phyloP scores from a whole-genome alignment of 2,797 vertebrate genomes.

The Gymnoscopelus microlampas region DNA sequence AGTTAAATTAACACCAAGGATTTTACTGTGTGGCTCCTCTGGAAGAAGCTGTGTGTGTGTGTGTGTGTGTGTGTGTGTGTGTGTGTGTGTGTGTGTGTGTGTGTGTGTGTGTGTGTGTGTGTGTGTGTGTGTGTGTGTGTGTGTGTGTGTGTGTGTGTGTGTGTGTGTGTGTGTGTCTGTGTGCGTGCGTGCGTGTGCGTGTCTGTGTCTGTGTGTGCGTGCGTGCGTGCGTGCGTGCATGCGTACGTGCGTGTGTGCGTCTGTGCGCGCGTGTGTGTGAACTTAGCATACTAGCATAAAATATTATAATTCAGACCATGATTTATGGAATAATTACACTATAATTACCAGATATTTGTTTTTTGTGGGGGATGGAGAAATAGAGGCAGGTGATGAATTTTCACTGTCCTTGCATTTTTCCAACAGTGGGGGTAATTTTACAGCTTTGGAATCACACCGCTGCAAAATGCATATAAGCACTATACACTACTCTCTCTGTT shows the following conservation, averaged over 20 bases:
- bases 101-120: conserved; percentile 23
- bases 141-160: conserved; percentile 10
- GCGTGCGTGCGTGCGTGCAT: not conserved
- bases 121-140: conserved; percentile 30
- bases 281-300: no score
- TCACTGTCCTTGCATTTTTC: conserved; percentile 23
- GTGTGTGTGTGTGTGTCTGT: conserved; percentile 1
- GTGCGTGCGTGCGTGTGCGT: conserved; percentile 27
- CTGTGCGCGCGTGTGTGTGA: no score
- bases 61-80: conserved; percentile 11
- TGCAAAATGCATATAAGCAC: conserved; percentile 33
- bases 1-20: no score
- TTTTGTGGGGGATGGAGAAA: conserved; percentile 31
- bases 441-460: conserved; percentile 38
- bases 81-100: not conserved
- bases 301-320: no score
- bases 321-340: conserved; percentile 33
- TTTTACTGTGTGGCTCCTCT: no score
- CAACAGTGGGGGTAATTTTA: conserved; percentile 46
- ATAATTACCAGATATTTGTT: conserved; percentile 40
- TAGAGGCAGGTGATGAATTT: conserved; percentile 46
- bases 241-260: no score
- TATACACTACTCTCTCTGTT: conserved; percentile 5
- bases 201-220: conserved; percentile 13
- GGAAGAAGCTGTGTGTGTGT: conserved; percentile 20